These are phyloP conservation scores for Lithodes maja DNA, from an alignment of 2,888 invertebrate species.

Conservation along the genomic window DNA sequence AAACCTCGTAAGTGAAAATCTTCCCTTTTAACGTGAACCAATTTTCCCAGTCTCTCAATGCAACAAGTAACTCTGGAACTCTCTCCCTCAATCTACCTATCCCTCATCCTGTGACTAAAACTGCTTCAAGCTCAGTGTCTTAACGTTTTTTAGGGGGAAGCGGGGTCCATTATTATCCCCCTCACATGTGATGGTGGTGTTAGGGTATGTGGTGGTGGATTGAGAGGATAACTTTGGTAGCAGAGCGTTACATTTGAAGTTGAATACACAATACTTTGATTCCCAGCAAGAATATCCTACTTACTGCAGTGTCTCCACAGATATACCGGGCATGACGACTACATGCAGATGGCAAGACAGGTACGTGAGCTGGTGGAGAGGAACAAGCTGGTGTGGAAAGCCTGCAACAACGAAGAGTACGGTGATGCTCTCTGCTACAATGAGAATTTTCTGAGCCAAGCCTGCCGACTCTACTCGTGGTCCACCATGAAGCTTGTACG, in stretches of 20 bases:
- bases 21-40: background rate
- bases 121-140: background rate
- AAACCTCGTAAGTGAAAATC: background rate
- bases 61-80: too few relatives aligned
- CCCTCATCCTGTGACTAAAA: too few relatives aligned
- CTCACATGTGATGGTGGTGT: too few relatives aligned
- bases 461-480: constrained; percentile 71
- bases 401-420: constrained; percentile 69
- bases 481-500: constrained; percentile 72
- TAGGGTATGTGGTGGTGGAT: too few relatives aligned
- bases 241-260: too few relatives aligned
- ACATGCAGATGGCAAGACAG: constrained; percentile 52
- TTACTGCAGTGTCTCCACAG: constrained; percentile 20
- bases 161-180: too few relatives aligned
- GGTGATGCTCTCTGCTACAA: constrained; percentile 71
- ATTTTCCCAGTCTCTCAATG: too few relatives aligned
- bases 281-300: too few relatives aligned
- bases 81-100: too few relatives aligned
- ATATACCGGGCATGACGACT: constrained; percentile 60
- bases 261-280: too few relatives aligned
- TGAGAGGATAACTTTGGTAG: too few relatives aligned
- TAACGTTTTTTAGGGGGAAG: background rate
- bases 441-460: constrained; percentile 70
- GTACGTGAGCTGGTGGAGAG: constrained; percentile 68
- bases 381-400: constrained; percentile 71